Evolutionary conservation across 1,140 invertebrate species (phyloP).

Genomic region (Scaptomyza hsui): DNA sequence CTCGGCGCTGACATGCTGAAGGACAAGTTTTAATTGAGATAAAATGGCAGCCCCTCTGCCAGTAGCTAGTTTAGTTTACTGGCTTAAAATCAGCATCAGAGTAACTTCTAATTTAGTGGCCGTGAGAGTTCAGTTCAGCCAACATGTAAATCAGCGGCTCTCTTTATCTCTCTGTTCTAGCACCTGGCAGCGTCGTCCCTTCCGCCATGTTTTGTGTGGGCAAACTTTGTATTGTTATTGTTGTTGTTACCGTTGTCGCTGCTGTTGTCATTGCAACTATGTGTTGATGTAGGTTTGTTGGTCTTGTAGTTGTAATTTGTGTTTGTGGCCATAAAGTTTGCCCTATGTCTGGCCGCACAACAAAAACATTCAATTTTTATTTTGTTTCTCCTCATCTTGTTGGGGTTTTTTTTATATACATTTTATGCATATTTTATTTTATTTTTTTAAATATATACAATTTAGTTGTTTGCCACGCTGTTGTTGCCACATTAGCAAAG

Average conservation of each 20-base stretch:
- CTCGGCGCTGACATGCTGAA: slow-evolving; percentile 70
- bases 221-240: slow-evolving; percentile 64
- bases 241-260: slow-evolving; percentile 33
- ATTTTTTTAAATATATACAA: slow-evolving; percentile 69
- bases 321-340: slow-evolving; percentile 79
- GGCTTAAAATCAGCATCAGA: slow-evolving; percentile 75
- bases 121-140: slow-evolving; percentile 65
- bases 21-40: slow-evolving; percentile 82
- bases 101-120: slow-evolving; percentile 82
- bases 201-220: slow-evolving; percentile 62
- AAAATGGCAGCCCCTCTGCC: slow-evolving; percentile 61
- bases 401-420: too few species aligned
- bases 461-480: slow-evolving; percentile 57
- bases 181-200: slow-evolving; percentile 49
- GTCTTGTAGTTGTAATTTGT: slow-evolving; percentile 74
- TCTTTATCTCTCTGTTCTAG: slow-evolving; percentile 24
- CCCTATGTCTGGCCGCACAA: slow-evolving; percentile 47
- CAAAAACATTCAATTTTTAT: slow-evolving; percentile 68
- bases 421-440: slow-evolving; percentile 29
- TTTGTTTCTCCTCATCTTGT: slow-evolving; percentile 3
- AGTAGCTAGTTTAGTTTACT: slow-evolving; percentile 1
- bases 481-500: slow-evolving; percentile 67
- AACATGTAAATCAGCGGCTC: slow-evolving; percentile 79
- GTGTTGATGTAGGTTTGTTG: slow-evolving; percentile 29
- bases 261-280: slow-evolving; percentile 14